A percentile compares a stretch with the other conserved stretches of the same genome.
These are phyloP conservation scores for Acanthornis magna DNA, from an alignment of 2,797 vertebrate genomes.

Conservation along the genomic window DNA sequence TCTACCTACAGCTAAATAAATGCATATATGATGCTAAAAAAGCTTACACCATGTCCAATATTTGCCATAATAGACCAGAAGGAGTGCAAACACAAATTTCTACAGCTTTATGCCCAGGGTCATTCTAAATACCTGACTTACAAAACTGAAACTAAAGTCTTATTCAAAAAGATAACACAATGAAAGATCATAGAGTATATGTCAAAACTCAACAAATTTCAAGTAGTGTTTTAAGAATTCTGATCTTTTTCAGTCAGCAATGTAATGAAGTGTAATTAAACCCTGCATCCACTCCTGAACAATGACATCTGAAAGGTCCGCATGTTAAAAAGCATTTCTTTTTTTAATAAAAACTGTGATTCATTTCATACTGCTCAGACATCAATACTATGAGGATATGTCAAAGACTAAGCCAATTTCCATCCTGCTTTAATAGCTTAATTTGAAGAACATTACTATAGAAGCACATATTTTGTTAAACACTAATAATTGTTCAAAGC, in stretches of 20 bases:
- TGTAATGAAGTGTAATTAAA: conserved; percentile 44
- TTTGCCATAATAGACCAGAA: background rate
- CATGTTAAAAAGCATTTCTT: conserved; percentile 30
- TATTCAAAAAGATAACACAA: background rate
- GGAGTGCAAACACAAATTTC: background rate
- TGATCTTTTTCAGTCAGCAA: conserved; percentile 10
- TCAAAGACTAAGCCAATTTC: conserved; percentile 50
- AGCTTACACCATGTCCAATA: background rate
- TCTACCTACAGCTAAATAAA: background rate
- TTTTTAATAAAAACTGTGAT: conserved; percentile 32
- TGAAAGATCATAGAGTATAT: background rate
- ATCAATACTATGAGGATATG: conserved; percentile 32
- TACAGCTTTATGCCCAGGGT: background rate
- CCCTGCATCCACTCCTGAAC: conserved; percentile 12
- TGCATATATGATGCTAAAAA: background rate
- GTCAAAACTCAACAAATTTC: background rate
- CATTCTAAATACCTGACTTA: background rate
- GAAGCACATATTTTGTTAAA: conserved; percentile 54
- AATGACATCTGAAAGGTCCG: conserved; percentile 49
- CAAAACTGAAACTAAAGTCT: conserved; percentile 17
- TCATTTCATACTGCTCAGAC: conserved; percentile 27
- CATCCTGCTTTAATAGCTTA: conserved; percentile 34
- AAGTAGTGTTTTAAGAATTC: conserved; percentile 29
- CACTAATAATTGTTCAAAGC: conserved; percentile 52
- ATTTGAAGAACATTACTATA: conserved; percentile 50